Evolutionary conservation across 1,140 invertebrate species (phyloP).

Genomic region (Scaptodrosophila lebanonensis): DNA sequence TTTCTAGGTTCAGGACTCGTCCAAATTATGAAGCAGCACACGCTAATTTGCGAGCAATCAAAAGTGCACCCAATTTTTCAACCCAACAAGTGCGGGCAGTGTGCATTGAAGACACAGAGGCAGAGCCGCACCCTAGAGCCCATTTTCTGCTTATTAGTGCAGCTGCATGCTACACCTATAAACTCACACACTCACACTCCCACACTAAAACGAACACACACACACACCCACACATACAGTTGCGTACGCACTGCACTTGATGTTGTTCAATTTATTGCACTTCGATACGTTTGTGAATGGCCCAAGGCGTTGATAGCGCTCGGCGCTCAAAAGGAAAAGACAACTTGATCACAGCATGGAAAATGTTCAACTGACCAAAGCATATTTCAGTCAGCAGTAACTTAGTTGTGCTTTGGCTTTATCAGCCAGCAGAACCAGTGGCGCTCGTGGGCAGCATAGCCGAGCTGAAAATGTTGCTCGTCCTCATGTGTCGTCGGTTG

Average conservation of each 20-base stretch:
- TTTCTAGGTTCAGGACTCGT: no score
- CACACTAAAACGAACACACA: constrained; percentile 9
- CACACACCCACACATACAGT: constrained; percentile 10
- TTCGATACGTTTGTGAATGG: constrained; percentile 52
- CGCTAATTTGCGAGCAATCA: no score
- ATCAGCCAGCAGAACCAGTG: no score
- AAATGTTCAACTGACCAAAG: constrained; percentile 71
- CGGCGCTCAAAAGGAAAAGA: constrained; percentile 72
- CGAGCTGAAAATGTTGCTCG: no score
- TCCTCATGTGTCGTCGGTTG: no score
- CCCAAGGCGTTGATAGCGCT: constrained; percentile 70
- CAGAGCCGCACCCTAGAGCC: no score
- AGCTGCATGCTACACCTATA: constrained; percentile 35
- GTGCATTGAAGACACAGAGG: no score
- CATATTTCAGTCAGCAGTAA: constrained; percentile 45
- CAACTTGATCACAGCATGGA: constrained; percentile 74
- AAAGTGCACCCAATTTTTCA: no score
- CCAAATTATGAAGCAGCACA: no score
- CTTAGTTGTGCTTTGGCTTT: no score
- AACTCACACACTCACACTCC: constrained; percentile 10
- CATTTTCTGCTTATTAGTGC: constrained; percentile 51
- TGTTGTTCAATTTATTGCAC: constrained; percentile 33
- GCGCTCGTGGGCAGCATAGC: no score
- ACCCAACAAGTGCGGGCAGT: no score
- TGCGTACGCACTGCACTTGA: constrained; percentile 39